Conservation (phyloP, 2,113 vertebrate species). For the Girardinichthys multiradiatus region DNA sequence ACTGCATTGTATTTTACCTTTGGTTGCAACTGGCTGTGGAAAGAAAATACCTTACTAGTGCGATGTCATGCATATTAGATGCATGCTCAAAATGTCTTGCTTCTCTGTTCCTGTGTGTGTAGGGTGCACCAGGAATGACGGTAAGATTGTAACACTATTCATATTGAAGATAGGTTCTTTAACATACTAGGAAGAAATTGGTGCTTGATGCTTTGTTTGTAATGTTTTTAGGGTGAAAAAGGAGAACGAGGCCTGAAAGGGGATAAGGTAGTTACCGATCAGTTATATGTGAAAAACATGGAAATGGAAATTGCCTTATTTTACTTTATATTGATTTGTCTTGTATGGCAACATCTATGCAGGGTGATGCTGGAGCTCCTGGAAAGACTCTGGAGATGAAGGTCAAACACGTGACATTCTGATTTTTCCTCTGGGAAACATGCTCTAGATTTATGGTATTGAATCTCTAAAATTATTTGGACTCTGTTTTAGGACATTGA, state of each 20-base stretch:
- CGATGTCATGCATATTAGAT: conserved; percentile 54
- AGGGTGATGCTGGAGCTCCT: conserved; percentile 76
- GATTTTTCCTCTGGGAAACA: neutral
- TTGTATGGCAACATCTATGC: conserved; percentile 24
- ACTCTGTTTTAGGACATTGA: conserved; percentile 83
- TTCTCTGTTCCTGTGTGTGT: conserved; percentile 57
- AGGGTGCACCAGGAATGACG: conserved; percentile 79
- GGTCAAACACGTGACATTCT: conserved; percentile 63
- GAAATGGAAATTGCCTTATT: conserved; percentile 16
- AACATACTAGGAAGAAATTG: fast-evolving
- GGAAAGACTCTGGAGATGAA: conserved; percentile 77
- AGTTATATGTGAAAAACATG: conserved; percentile 8
- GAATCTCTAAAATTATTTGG: conserved; percentile 25
- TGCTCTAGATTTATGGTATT: conserved; percentile 2
- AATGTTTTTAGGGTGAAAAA: conserved; percentile 74
- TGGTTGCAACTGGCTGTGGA: conserved; percentile 9
- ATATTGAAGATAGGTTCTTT: neutral
- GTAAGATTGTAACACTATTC: conserved; percentile 53
- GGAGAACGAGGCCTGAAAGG: conserved; percentile 75
- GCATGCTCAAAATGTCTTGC: conserved; percentile 45
- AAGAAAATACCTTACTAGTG: conserved; percentile 2
- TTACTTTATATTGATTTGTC: neutral
- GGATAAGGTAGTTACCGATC: conserved; percentile 67
- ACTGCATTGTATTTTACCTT: conserved; percentile 19
- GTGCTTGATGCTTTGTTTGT: conserved; percentile 12